These are phyloP conservation scores for Drosophila ogumai DNA, from an alignment of 1,140 invertebrate genomes.

Conservation along the genomic window DNA sequence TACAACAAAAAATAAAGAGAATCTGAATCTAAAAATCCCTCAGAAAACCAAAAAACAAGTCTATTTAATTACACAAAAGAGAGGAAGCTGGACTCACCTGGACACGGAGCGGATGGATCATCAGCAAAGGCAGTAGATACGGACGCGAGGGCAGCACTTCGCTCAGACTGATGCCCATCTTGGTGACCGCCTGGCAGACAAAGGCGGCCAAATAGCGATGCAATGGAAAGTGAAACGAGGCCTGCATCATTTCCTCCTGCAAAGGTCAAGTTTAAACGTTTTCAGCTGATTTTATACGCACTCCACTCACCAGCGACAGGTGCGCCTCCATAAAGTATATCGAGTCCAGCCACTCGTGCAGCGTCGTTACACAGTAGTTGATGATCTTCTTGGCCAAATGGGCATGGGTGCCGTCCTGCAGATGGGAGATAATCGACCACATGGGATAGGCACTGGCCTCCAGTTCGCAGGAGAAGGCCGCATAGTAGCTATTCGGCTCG, in stretches of 20 bases:
- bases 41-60: neutral
- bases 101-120: slow-evolving; percentile 95
- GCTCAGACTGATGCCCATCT: slow-evolving; percentile 91
- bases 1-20: slow-evolving; percentile 26
- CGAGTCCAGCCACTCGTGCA: slow-evolving; percentile 94
- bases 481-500: slow-evolving; percentile 98
- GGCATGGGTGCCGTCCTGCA: slow-evolving; percentile 90
- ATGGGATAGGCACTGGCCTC: slow-evolving; percentile 98
- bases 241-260: slow-evolving; percentile 92
- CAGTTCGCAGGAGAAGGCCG: slow-evolving; percentile 97
- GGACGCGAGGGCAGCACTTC: slow-evolving; percentile 91
- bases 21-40: slow-evolving; percentile 27
- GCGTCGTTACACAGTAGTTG: slow-evolving; percentile 89
- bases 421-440: slow-evolving; percentile 97
- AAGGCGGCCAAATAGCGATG: slow-evolving; percentile 97
- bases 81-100: slow-evolving; percentile 88
- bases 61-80: neutral
- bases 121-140: slow-evolving; percentile 91
- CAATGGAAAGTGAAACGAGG: slow-evolving; percentile 97
- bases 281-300: neutral
- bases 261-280: slow-evolving; percentile 20
- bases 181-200: slow-evolving; percentile 94
- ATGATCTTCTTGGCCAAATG: slow-evolving; percentile 91
- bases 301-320: slow-evolving; percentile 86
- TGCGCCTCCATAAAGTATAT: slow-evolving; percentile 90